Evolutionary conservation across 2,113 vertebrate genomes (phyloP).

Genomic region (Spea multiplicata): DNA sequence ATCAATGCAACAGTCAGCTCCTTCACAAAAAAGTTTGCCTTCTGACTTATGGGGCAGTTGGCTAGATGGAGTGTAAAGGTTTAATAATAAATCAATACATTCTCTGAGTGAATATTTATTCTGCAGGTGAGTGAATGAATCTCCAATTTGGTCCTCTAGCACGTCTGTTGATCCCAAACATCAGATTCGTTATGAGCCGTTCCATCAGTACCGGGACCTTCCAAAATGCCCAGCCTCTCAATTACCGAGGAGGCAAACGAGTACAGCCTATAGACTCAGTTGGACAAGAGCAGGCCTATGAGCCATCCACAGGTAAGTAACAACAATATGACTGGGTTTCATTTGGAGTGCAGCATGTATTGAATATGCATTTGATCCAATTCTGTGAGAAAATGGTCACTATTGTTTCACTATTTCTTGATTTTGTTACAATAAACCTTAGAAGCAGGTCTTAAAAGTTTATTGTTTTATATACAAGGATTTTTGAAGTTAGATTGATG

Average conservation of each 20-base stretch:
- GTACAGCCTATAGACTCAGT: constrained; percentile 65
- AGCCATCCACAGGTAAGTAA: constrained; percentile 84
- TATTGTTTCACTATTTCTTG: no score
- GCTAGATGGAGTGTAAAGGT: no score
- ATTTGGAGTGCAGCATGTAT: not conserved
- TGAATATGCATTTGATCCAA: no score
- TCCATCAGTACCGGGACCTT: constrained; percentile 65
- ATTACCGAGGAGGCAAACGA: constrained; percentile 78
- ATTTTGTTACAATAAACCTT: no score
- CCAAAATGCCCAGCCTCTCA: constrained; percentile 71
- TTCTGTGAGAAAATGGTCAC: no score
- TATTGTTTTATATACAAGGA: no score
- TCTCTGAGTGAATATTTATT: not conserved
- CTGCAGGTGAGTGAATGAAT: constrained; percentile 25
- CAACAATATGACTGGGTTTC: not conserved
- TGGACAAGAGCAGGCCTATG: constrained; percentile 74
- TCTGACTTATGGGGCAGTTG: no score
- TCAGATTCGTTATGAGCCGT: constrained; percentile 60
- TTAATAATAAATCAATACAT: no score
- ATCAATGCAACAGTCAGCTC: no score
- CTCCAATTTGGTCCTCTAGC: constrained; percentile 1
- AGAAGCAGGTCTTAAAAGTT: no score
- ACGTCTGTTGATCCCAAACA: constrained; percentile 25
- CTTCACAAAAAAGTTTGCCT: no score
- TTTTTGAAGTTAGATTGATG: no score